Evolutionary conservation across 1,140 invertebrate species (phyloP), one percentile per base, ranked within the genome.

Genomic region (Euwallacea fornicatus): DNA sequence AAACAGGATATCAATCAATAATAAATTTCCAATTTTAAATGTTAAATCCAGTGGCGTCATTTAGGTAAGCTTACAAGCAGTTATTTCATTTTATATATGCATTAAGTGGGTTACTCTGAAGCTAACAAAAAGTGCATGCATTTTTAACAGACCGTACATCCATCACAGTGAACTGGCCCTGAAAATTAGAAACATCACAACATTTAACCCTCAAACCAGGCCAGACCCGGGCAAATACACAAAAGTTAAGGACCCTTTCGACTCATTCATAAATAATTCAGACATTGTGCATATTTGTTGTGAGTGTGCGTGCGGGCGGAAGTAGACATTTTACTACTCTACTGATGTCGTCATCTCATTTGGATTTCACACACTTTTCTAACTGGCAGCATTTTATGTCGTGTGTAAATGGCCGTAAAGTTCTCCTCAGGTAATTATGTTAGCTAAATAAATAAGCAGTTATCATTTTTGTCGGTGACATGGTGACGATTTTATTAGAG

Each of bases 291-390:
- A 44, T 66, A 56, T 66, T n/a, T 59, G 56, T 59, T 7, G 33
- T 10, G 15, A 33, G 16, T 11, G 10, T 43, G 42, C 16, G 44
- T 68, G 66, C 56, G 66, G 66, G 66, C 66, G 66, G 66, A 68
- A 68, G 44, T 68, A 47, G 15, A 55, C 64, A 66, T 56, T 66
- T 66, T 66, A 66, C 64, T 66, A 66, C 50, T 54, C 42, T 50
- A 66, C 64, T 33, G 21, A 33, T 33, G 21, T 59, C 13, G 55
- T 41, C 50, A 16, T 60, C 66, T 44, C 66, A 59, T 68, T 68
- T 50, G 55, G 56, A 58, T 59, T 68, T 68, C 74, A 75, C 73
- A 76, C 69, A 76, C 72, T 72, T 78, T 74, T 77, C 74, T 73
- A 73, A 76, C 63, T 74, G 77, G 74, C 75, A 70, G 71, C 73